Evolutionary conservation across 2,797 vertebrate species (phyloP).

Genomic region (Artibeus lituratus): DNA sequence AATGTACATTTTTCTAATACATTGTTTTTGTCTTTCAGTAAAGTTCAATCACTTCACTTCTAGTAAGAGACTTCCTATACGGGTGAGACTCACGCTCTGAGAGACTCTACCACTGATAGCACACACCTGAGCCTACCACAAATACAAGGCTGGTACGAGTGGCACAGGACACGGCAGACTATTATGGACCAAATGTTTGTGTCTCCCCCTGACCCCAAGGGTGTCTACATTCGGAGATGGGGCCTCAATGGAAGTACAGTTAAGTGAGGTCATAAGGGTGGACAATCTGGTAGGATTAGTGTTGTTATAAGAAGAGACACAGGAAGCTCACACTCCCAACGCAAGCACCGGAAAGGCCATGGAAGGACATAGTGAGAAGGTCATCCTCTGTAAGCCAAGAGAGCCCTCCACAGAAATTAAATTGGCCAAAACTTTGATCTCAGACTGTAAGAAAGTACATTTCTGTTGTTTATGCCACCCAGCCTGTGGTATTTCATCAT

Average conservation of each 20-base stretch:
- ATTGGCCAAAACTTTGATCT: background rate
- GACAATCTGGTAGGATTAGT: background rate
- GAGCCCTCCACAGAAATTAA: background rate
- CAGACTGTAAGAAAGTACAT: background rate
- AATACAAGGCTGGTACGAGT: background rate
- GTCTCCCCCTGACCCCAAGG: background rate
- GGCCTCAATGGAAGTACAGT: background rate
- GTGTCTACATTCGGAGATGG: background rate
- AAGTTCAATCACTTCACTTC: background rate
- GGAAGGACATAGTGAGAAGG: background rate
- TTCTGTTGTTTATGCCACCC: background rate
- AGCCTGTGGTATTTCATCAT: background rate
- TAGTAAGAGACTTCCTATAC: background rate
- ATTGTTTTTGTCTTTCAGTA: background rate
- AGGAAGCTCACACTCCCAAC: background rate
- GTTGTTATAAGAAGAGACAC: background rate
- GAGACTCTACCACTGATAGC: background rate
- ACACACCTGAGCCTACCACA: too few relatives aligned
- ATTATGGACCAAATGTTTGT: background rate
- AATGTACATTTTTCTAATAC: background rate
- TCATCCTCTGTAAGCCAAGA: background rate
- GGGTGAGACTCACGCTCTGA: background rate
- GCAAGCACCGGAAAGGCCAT: background rate
- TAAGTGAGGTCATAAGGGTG: background rate
- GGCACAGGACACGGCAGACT: background rate